phyloP scores from a whole-genome alignment of 2,797 vertebrate genomes.

The Pseudochaenichthys georgianus region DNA sequence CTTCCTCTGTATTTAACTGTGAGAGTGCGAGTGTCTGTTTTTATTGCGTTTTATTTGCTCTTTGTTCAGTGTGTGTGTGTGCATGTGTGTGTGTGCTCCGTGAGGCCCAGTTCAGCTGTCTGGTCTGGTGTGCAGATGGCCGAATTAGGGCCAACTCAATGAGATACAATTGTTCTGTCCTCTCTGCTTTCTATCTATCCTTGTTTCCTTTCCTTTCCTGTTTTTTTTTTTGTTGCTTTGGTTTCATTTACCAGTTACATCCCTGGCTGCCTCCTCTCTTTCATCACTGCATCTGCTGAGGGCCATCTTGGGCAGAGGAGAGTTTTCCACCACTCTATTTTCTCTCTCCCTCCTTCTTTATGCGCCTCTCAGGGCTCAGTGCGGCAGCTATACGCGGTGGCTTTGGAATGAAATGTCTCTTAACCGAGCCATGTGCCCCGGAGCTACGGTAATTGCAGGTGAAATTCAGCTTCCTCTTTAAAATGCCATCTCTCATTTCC shows the following conservation, averaged over 20 bases:
- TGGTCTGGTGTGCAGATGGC: constrained; percentile 83
- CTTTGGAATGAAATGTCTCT: constrained; percentile 86
- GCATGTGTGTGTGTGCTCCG: constrained; percentile 58
- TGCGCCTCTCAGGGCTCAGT: constrained; percentile 78
- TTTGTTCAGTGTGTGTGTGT: constrained; percentile 53
- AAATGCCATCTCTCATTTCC: constrained; percentile 89
- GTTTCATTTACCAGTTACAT: constrained; percentile 79
- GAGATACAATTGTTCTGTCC: constrained; percentile 60
- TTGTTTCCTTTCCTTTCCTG: constrained; percentile 25
- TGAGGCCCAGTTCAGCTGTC: constrained; percentile 81
- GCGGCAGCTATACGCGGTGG: constrained; percentile 72
- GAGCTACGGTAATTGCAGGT: constrained; percentile 89
- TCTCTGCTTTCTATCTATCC: constrained; percentile 45
- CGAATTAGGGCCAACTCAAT: constrained; percentile 74
- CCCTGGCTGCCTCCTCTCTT: constrained; percentile 77
- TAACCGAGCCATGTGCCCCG: constrained; percentile 85
- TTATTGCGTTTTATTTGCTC: constrained; percentile 73
- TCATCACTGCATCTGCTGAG: constrained; percentile 80
- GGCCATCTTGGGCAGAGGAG: constrained; percentile 80
- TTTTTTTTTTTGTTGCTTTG: constrained; percentile 50
- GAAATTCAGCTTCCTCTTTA: constrained; percentile 90
- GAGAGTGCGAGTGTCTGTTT: constrained; percentile 57
- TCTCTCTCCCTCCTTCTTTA: constrained; percentile 74
- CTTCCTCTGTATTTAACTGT: constrained; percentile 60
- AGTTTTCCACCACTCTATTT: constrained; percentile 77